Percentiles rank a stretch among this genome's conserved stretches.
phyloP scores from a whole-genome alignment of 1,140 invertebrate species.

The Neodiprion virginianus region DNA sequence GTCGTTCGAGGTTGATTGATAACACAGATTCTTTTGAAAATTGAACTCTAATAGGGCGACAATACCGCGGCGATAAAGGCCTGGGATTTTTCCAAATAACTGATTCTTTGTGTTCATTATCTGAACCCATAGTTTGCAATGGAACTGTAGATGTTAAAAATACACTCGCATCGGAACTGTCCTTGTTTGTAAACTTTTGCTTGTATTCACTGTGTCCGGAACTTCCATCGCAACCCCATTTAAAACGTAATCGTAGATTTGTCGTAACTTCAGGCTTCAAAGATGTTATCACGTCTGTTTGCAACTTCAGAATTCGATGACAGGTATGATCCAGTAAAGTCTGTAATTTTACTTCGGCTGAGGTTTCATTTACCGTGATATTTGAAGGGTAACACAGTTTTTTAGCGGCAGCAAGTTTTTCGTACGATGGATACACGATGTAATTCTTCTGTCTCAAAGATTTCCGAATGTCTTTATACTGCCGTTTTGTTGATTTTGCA shows the following conservation, averaged over 20 bases:
- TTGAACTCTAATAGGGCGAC: slow-evolving; percentile 26
- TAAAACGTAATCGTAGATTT: slow-evolving; percentile 27
- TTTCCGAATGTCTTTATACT: slow-evolving; percentile 15
- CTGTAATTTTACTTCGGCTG: slow-evolving; percentile 31
- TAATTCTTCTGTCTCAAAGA: slow-evolving; percentile 18
- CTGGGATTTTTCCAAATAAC: slow-evolving; percentile 31
- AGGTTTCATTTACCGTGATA: slow-evolving; percentile 24
- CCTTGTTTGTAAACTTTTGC: slow-evolving; percentile 21
- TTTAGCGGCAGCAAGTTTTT: slow-evolving; percentile 27
- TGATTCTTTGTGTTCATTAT: slow-evolving; percentile 21
- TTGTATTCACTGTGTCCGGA: slow-evolving; percentile 31
- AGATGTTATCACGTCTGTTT: slow-evolving; percentile 26
- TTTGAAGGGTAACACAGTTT: slow-evolving; percentile 20
- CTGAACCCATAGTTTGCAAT: slow-evolving; percentile 21
- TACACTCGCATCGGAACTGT: slow-evolving; percentile 29
- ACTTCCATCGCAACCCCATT: slow-evolving; percentile 7
- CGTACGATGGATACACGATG: slow-evolving; percentile 22
- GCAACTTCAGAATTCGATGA: slow-evolving; percentile 22
- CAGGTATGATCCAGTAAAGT: slow-evolving; percentile 29
- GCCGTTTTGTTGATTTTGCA: slow-evolving; percentile 18
- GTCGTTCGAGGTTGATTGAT: slow-evolving; percentile 21
- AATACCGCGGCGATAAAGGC: slow-evolving; percentile 30
- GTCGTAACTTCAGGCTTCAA: slow-evolving; percentile 16
- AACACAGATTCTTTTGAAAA: slow-evolving; percentile 24
- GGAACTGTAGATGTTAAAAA: slow-evolving; percentile 35